phyloP scores from a whole-genome alignment of 1,140 invertebrate genomes.

The honey bee (Apis mellifera) region DNA sequence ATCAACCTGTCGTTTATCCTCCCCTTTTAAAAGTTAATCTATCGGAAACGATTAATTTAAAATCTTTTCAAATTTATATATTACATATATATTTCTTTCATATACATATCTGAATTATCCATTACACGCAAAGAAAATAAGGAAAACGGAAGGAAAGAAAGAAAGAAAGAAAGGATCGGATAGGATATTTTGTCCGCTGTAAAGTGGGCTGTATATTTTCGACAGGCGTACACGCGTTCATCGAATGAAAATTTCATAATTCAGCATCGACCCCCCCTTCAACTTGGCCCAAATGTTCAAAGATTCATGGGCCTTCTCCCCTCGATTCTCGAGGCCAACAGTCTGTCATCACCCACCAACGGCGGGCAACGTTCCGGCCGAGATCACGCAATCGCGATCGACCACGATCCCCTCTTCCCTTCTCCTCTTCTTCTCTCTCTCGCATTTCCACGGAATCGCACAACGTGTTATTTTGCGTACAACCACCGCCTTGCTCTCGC shows the following conservation, averaged over 20 bases:
- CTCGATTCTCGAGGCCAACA: neutral
- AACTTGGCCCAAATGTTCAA: conserved; percentile 37
- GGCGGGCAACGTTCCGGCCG: conserved; percentile 4
- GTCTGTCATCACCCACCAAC: conserved; percentile 27
- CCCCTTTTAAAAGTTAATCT: neutral
- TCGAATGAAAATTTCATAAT: conserved; percentile 50
- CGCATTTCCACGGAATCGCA: neutral
- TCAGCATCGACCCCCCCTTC: conserved; percentile 39
- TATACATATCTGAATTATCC: too few relatives aligned
- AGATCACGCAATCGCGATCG: conserved; percentile 39
- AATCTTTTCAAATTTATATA: neutral
- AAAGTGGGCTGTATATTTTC: neutral
- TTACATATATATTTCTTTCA: too few relatives aligned
- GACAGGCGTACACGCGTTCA: conserved; percentile 6
- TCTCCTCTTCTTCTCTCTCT: too few relatives aligned
- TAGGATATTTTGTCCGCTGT: too few relatives aligned
- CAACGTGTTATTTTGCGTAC: conserved; percentile 27
- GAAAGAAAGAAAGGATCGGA: too few relatives aligned
- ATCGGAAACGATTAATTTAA: too few relatives aligned
- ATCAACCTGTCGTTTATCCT: neutral
- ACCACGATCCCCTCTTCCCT: neutral
- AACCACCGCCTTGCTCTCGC: neutral
- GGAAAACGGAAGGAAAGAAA: neutral
- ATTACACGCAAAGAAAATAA: too few relatives aligned
- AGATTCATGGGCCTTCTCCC: conserved; percentile 34